phyloP scores from a whole-genome alignment of 2,888 invertebrate species.

The Eucera pruinosa region DNA sequence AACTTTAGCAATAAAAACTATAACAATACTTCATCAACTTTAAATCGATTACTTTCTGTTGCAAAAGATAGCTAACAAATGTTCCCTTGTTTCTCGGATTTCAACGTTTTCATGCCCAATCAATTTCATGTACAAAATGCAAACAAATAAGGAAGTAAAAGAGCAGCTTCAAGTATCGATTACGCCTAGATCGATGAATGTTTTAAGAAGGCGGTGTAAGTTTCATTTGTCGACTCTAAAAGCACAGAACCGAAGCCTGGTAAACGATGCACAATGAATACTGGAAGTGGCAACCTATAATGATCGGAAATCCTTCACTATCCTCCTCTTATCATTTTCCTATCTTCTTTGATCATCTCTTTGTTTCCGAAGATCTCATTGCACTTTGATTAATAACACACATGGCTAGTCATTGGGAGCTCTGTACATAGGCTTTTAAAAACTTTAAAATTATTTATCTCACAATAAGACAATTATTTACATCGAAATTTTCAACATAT shows the following conservation, averaged over 20 bases:
- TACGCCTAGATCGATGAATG: conserved; percentile 23
- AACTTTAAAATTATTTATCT: too few relatives aligned
- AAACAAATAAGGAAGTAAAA: conserved; percentile 5
- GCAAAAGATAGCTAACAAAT: background rate
- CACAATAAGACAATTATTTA: background rate
- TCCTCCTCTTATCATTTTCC: too few relatives aligned
- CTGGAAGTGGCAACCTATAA: conserved; percentile 44
- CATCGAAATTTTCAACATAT: too few relatives aligned
- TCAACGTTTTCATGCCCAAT: background rate
- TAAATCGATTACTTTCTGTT: background rate
- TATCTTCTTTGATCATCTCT: conserved; percentile 1
- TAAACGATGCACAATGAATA: conserved; percentile 22
- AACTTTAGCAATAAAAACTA: background rate
- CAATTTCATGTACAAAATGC: background rate
- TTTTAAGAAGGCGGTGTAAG: conserved; percentile 14
- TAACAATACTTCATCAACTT: background rate
- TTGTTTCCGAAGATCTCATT: conserved; percentile 4
- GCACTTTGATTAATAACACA: too few relatives aligned
- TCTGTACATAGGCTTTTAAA: too few relatives aligned
- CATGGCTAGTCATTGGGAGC: too few relatives aligned
- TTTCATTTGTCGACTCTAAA: conserved; percentile 20
- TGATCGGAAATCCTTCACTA: conserved; percentile 48
- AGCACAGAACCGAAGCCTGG: conserved; percentile 22
- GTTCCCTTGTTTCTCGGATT: conserved; percentile 1
- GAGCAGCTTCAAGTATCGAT: conserved; percentile 19